A percentile compares a stretch with the other conserved stretches of the same genome.
Conservation (phyloP, 2,888 invertebrate species). For the Leistus spinibarbis region DNA sequence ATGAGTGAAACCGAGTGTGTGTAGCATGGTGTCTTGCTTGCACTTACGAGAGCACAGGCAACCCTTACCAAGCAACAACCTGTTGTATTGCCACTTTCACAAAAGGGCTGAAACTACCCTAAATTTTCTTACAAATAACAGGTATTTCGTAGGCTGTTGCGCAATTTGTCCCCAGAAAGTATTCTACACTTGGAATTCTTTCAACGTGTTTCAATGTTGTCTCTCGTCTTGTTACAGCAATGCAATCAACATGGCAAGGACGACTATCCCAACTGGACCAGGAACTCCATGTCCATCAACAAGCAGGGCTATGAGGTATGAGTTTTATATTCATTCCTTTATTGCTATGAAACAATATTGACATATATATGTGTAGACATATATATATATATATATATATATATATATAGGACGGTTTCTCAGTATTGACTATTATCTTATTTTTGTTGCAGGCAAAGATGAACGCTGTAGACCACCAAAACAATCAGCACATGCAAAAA, state of each 20-base stretch:
- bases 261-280: slow-evolving; percentile 61
- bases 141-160: not conserved
- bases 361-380: not conserved
- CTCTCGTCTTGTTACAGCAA: slow-evolving; percentile 53
- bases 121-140: not conserved
- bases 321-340: too few relatives aligned
- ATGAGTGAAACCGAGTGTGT: not conserved
- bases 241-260: slow-evolving; percentile 61
- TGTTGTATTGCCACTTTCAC: not conserved
- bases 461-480: slow-evolving; percentile 57
- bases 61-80: not conserved
- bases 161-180: too few relatives aligned
- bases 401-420: not conserved
- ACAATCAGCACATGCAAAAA: slow-evolving; percentile 61
- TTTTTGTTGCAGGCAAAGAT: slow-evolving; percentile 61
- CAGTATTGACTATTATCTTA: not conserved
- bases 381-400: not conserved
- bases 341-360: too few relatives aligned
- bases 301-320: slow-evolving; percentile 59
- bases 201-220: too few relatives aligned
- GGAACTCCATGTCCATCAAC: slow-evolving; percentile 60
- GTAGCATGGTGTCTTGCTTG: not conserved
- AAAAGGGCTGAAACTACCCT: not conserved
- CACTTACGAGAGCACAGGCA: not conserved
- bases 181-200: too few relatives aligned